Percentiles rank a stretch among this genome's conserved stretches.
These are phyloP conservation scores for Omphaloscelis lunosa DNA, from an alignment of 2,888 invertebrate species.

Conservation along the genomic window DNA sequence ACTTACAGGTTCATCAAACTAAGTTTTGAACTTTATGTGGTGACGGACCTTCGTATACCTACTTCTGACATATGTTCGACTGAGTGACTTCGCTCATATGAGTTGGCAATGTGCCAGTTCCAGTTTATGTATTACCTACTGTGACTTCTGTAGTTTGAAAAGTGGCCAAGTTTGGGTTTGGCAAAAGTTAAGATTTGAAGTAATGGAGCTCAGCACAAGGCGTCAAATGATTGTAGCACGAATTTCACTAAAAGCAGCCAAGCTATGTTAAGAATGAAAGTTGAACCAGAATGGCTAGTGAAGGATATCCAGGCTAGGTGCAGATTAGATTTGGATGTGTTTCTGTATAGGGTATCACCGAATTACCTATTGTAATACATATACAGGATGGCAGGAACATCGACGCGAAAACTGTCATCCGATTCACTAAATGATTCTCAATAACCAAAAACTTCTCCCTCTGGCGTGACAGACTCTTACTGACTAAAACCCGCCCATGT, in stretches of 20 bases:
- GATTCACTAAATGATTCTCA: too few relatives aligned
- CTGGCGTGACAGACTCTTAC: too few relatives aligned
- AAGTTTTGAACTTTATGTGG: conserved; percentile 3
- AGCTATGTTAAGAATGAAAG: background rate
- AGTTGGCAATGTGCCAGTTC: conserved; percentile 26
- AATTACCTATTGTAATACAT: too few relatives aligned
- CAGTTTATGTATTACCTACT: conserved; percentile 23
- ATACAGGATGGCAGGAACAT: too few relatives aligned
- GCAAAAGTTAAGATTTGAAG: conserved; percentile 25
- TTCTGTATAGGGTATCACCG: too few relatives aligned
- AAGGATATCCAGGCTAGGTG: background rate
- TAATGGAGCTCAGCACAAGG: background rate
- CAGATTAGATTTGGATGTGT: background rate
- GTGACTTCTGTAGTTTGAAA: background rate
- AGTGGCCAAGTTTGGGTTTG: conserved; percentile 7
- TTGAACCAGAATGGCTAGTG: background rate
- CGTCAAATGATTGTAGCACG: background rate
- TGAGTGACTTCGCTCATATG: conserved; percentile 11
- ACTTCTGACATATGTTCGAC: conserved; percentile 6
- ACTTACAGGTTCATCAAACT: conserved; percentile 22
- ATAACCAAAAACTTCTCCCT: too few relatives aligned
- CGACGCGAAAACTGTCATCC: too few relatives aligned
- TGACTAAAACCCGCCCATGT: too few relatives aligned
- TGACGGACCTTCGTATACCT: background rate
- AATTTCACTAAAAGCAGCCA: background rate